Base-by-base conservation (phyloP, 64 coral and sea anemone species). In the Trachythela sp. region DNA sequence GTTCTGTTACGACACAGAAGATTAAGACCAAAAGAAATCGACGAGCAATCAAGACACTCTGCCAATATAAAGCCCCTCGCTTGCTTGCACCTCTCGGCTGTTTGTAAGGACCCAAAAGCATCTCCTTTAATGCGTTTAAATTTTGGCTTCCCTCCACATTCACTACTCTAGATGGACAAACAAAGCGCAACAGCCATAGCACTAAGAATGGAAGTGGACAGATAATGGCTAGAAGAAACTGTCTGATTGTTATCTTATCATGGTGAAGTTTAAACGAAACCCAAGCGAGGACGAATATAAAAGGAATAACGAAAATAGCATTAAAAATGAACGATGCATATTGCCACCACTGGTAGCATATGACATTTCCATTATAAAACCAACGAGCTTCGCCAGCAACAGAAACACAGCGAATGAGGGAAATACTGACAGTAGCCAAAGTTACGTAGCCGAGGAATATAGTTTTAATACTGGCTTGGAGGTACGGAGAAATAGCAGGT, bases 321-420 rank as follows among this genome's bases (percentile, higher is more conserved):
- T 83, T 85, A 26, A 84, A 41, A 52, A 42, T 43, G 35, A 90
- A 83, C 24, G 77, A 35, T 24, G 59, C 48, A 42, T 64, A 76
- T 58, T 90, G 89, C 89, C 89, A 90, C 89, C 89, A 90, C 18
- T 84, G 43, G 45, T 84, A 90, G 52, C 89, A 90, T 39, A 30
- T 8, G 35, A 90, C 20, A 31, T 90, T 83, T 13, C 80, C 89
- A 58, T 90, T 83, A 54, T 64, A 40, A 40, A 90, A 90, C 14
- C 51, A 76, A 36, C 49, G 49, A 8, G 8, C 33, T 4, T 27
- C 4, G 8, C 51, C 80, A 14, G 68, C 77, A 59, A 90, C 40
- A 26, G 89, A 29, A 26, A 90, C 71, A 49, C 88, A 89, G 11
- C 24, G 45, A 72, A 83, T 48, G 17, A 89, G 48, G 10, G 88